Base-by-base conservation (phyloP, 2,797 vertebrate species). In the Anguilla anguilla region DNA sequence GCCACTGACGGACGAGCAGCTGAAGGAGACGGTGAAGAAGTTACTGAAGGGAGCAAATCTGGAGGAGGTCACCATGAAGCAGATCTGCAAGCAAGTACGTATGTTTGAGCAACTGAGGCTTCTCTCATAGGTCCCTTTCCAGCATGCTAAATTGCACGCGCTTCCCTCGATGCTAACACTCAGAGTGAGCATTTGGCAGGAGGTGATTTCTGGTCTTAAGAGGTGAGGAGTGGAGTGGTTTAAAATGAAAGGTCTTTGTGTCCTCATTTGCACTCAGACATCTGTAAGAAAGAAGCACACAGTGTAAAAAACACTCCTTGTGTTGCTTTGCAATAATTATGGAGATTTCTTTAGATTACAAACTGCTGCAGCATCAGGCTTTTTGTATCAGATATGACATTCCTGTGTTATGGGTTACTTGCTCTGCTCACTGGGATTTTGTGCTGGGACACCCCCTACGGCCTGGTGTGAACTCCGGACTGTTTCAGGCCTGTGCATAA, bases 51-150 rank as follows among this genome's bases (percentile, higher is more conserved):
- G 95, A 90, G 98, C 97, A 64, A 95, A 99, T 92, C 95, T 99
- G 94, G 97, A 98, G 92, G 97, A 99, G 94, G 97, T 98, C 91
- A 99, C 98, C 89, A 99, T 99, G 98, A 99, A 99, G 88, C 97
- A 98, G 91, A 97, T 99, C 91, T 99, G 97, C 93, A 98, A 98
- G 95, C 95, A 96, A 96, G 98, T 99, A 92, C 90, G 89, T 74
- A 49, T 19, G 46, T 35, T 19, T 53, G 31, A 79, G 39, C 74
- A 35, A 39, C 15, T 15, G 10, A 39, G 72, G 28, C 10, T 35
- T 35, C 28, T 28, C 69, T 35, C 72, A 77, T 35, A 35, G 72
- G 35, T 35, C 72, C 35, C 31, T 11, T 72, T 72, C 7, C 35
- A 19, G 72, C 11, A 5, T 39, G 72, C 15, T 35, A 35, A 77